Conservation (phyloP, 2,888 invertebrate genomes). For the Brachyptera putata region DNA sequence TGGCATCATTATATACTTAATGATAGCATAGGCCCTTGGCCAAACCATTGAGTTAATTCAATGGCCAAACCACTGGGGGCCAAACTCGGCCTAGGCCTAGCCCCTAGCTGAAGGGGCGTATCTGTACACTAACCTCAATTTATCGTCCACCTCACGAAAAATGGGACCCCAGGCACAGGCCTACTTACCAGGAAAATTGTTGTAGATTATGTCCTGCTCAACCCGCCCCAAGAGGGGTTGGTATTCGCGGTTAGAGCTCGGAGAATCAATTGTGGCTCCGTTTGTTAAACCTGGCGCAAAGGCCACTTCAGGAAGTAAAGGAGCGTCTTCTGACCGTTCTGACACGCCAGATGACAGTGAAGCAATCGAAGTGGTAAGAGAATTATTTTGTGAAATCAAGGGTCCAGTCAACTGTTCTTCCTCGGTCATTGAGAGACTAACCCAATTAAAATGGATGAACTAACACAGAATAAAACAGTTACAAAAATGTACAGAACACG, state of each 20-base stretch:
- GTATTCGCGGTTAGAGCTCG: slow-evolving; percentile 82
- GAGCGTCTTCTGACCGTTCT: slow-evolving; percentile 68
- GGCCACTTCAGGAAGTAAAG: slow-evolving; percentile 75
- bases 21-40: no score
- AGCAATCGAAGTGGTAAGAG: slow-evolving; percentile 34
- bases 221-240: slow-evolving; percentile 85
- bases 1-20: no score
- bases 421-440: slow-evolving; percentile 37
- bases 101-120: no score
- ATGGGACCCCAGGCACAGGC: no score
- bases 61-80: no score
- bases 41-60: no score
- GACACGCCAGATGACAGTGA: slow-evolving; percentile 39
- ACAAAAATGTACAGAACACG: not conserved
- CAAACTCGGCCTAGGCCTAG: no score
- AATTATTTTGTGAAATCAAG: slow-evolving; percentile 31
- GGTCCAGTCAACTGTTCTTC: slow-evolving; percentile 37
- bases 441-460: slow-evolving; percentile 5
- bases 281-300: slow-evolving; percentile 51
- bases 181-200: slow-evolving; percentile 81
- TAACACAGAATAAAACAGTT: not conserved
- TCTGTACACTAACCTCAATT: no score
- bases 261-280: slow-evolving; percentile 73
- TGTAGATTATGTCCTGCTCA: slow-evolving; percentile 70
- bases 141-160: no score